Base-by-base conservation (phyloP, 2,113 vertebrate genomes). In the Tetrax tetrax region DNA sequence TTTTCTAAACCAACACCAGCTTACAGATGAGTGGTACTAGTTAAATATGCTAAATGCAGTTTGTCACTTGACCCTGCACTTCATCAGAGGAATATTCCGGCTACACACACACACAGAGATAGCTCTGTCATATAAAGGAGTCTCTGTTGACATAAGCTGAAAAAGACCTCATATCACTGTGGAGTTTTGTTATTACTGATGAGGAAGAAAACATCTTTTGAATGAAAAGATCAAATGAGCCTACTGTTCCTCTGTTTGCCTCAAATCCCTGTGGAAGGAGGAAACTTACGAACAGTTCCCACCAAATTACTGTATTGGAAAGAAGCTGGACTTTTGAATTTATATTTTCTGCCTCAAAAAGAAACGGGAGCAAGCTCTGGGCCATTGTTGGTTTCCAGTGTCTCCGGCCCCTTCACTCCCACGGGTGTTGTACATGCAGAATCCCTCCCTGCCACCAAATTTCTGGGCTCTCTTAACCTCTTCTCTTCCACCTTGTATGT, bases 401-500 rank as follows among this genome's bases (percentile, higher is more conserved):
- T 15, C 31, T 60, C 27, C 80, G n/a, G 43, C n/a, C 3, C 0
- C 24, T 59, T 53, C 41, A n/a, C 12, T 91, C 35, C 22, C 29
- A 38, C 0, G 1, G 45, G 59, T 15, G 12, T 4, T 63, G 22
- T 13, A 56, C 14, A 5, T 14, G 38, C 33, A 87, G 38, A 64
- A 76, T 4, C 0, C 0, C 1, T 16, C 12, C 23, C 13, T 41
- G 56, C 7, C n/a, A 23, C 24, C 61, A 78, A 1, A 10, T 51
- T 87, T 47, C 78, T 56, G 29, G 43, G n/a, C 16, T 90, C 24
- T 79, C 16, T 19, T 63, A 25, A 33, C 5, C 29, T 84, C 43
- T 71, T 59, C 15, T 68, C 4, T 77, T 65, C 28, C 63, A 54
- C 31, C 25, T 77, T 33, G 17, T 1, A 1, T 66, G 21, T 65